phyloP scores from a whole-genome alignment of 2,113 vertebrate genomes.

The Diadophis punctatus region DNA sequence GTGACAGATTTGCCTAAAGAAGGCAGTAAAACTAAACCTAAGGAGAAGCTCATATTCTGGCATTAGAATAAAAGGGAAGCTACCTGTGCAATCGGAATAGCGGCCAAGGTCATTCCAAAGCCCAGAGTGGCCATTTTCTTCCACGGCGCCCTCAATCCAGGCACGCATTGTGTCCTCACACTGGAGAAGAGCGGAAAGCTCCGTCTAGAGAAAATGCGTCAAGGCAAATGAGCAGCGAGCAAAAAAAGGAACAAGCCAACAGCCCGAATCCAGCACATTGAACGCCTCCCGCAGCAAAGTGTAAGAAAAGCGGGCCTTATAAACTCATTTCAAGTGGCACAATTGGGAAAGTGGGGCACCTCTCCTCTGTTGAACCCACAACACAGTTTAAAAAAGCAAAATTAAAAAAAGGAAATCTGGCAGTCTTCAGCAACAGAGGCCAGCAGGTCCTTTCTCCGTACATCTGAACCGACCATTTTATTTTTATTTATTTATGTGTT shows the following conservation, averaged over 20 bases:
- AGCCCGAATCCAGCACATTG: accelerated
- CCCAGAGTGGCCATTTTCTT: conserved; percentile 54
- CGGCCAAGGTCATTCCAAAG: conserved; percentile 68
- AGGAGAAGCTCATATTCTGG: neutral
- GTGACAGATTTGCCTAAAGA: neutral
- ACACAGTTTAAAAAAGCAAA: neutral
- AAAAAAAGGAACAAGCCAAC: accelerated
- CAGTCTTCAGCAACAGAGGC: neutral
- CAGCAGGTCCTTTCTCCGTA: neutral
- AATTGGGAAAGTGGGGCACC: neutral
- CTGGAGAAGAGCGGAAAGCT: conserved; percentile 28
- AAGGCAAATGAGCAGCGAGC: neutral
- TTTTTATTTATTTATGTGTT: too few relatives aligned
- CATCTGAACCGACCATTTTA: neutral
- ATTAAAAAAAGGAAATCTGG: neutral
- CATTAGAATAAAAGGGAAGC: neutral
- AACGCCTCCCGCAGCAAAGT: neutral
- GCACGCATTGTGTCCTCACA: conserved; percentile 22
- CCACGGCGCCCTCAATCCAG: conserved; percentile 36
- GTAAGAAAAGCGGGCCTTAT: neutral
- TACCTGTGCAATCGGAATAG: conserved; percentile 72
- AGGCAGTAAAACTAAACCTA: neutral
- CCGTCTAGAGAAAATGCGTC: conserved; percentile 39
- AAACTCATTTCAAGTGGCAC: neutral
- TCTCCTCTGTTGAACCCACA: neutral